These are phyloP conservation scores for Hippocampus barbouri DNA, from an alignment of 2,113 vertebrate species.

Conservation along the genomic window DNA sequence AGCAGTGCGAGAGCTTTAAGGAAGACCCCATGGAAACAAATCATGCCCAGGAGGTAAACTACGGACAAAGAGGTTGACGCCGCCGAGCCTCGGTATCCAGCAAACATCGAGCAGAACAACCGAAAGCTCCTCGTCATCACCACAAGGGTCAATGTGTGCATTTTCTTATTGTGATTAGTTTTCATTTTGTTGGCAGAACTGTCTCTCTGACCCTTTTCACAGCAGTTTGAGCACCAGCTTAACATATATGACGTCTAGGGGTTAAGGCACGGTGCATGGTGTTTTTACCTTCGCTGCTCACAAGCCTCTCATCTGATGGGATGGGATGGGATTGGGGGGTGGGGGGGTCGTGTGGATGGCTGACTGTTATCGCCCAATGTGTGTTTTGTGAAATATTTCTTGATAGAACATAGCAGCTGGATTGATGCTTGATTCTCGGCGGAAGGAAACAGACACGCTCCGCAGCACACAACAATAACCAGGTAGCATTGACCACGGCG, in stretches of 20 bases:
- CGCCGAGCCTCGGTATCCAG: conserved; percentile 4
- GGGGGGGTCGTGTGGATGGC: conserved; percentile 5
- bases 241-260: conserved; percentile 42
- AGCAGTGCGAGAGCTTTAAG: conserved; percentile 92
- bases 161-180: conserved; percentile 26
- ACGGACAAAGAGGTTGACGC: conserved; percentile 42
- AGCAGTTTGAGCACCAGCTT: conserved; percentile 26
- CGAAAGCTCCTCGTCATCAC: conserved; percentile 49
- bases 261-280: conserved; percentile 41
- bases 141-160: conserved; percentile 70
- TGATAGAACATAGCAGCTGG: conserved; percentile 27
- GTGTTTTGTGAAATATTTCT: conserved; percentile 23
- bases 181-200: conserved; percentile 66
- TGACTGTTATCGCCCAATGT: conserved; percentile 23
- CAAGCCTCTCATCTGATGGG: conserved; percentile 34
- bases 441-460: conserved; percentile 19
- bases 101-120: conserved; percentile 24
- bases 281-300: conserved; percentile 44
- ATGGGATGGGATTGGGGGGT: background rate
- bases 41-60: conserved; percentile 77
- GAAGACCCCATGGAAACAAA: conserved; percentile 96
- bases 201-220: conserved; percentile 41
- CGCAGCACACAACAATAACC: conserved; percentile 15
- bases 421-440: conserved; percentile 27
- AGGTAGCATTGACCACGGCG: conserved; percentile 13